Percentiles rank a stretch among this genome's conserved stretches.
These are phyloP conservation scores for Chrysolina haemoptera DNA, from an alignment of 2,888 invertebrate genomes.

Conservation along the genomic window DNA sequence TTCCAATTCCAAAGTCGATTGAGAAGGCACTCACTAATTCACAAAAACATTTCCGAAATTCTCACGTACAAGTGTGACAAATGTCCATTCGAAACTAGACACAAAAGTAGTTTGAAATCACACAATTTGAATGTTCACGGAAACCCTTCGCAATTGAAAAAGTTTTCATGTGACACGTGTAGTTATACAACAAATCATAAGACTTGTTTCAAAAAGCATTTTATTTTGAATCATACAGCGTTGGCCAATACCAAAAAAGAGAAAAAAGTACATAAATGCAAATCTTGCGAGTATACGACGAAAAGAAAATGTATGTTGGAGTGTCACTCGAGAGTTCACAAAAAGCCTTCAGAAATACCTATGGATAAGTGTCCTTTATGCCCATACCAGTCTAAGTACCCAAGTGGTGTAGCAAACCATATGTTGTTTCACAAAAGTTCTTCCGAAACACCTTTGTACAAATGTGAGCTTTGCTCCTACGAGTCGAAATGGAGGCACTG, in stretches of 20 bases:
- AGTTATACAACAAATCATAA: not conserved
- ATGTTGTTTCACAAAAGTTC: slow-evolving; percentile 23
- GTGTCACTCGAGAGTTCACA: too few relatives aligned
- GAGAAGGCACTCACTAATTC: not conserved
- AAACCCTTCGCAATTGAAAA: not conserved
- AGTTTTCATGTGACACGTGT: not conserved
- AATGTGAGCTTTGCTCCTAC: slow-evolving; percentile 28
- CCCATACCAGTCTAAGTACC: too few relatives aligned
- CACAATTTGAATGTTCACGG: not conserved
- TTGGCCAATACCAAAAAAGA: not conserved
- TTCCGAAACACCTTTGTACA: slow-evolving; percentile 14
- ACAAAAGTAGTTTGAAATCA: not conserved
- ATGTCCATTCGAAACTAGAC: not conserved
- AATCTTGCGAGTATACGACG: too few relatives aligned
- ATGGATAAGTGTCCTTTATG: too few relatives aligned
- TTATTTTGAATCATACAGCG: not conserved
- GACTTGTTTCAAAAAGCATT: not conserved
- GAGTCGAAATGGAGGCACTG: slow-evolving; percentile 27
- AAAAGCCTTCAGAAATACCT: too few relatives aligned
- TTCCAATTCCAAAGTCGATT: not conserved
- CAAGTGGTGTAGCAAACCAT: not conserved
- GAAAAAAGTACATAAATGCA: not conserved
- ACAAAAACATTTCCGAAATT: not conserved
- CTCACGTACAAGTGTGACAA: too few relatives aligned
- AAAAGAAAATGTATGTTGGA: too few relatives aligned